Conservation (phyloP, 2,888 invertebrate species). For the Noctua pronuba region DNA sequence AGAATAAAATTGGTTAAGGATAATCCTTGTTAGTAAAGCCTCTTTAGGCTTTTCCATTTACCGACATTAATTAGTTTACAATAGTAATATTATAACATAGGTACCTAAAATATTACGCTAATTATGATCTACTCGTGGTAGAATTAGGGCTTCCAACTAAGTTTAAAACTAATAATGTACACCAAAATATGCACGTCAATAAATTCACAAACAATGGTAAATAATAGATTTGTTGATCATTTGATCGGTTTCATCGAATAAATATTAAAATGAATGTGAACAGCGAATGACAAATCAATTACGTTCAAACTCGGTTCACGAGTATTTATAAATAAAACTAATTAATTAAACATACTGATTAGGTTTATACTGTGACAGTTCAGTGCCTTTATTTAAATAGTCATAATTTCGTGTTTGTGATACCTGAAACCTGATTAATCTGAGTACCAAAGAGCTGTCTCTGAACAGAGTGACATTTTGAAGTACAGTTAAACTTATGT, state of each 20-base stretch:
- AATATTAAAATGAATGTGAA: slow-evolving; percentile 32
- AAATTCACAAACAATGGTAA: background rate
- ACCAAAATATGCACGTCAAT: background rate
- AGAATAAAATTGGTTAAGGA: background rate
- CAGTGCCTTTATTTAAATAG: background rate
- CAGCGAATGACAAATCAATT: slow-evolving; percentile 16
- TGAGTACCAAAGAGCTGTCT: background rate
- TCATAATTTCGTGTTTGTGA: background rate
- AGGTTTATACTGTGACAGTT: too few relatives aligned
- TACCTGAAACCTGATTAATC: background rate
- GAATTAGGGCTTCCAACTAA: background rate
- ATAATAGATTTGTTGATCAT: slow-evolving; percentile 24
- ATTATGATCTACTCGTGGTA: background rate
- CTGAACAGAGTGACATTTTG: background rate
- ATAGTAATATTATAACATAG: background rate
- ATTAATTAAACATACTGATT: slow-evolving; percentile 20
- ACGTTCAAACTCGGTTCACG: slow-evolving; percentile 2
- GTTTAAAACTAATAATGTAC: background rate
- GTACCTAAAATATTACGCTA: background rate
- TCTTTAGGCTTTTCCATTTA: background rate
- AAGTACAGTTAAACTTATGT: background rate
- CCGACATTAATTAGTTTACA: background rate
- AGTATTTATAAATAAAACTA: slow-evolving; percentile 34
- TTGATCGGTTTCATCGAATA: slow-evolving; percentile 36
- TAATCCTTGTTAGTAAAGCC: background rate